A percentile compares a stretch with the other conserved stretches of the same genome.
Conservation (phyloP, 2,113 vertebrate genomes). For the Microcebus tavaratra region DNA sequence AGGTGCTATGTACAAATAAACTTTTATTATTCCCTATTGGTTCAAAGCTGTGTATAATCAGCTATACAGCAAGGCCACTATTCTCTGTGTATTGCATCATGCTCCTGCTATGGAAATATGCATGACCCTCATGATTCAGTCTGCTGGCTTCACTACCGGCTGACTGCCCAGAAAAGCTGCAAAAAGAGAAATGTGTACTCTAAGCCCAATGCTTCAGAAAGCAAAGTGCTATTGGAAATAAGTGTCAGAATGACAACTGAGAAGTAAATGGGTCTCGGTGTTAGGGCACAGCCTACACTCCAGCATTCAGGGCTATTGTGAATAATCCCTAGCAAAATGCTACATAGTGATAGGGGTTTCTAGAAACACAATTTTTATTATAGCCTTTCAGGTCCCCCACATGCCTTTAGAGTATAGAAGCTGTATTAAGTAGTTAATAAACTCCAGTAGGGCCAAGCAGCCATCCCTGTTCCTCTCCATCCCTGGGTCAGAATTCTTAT, state of each 20-base stretch:
- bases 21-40: not conserved
- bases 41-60: not conserved
- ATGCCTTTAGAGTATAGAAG: not conserved
- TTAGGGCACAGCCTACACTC: not conserved
- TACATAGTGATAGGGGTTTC: not conserved
- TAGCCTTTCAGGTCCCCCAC: not conserved
- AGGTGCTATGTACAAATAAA: not conserved
- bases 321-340: not conserved
- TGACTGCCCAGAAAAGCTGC: not conserved
- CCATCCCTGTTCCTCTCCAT: not conserved
- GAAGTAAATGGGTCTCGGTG: not conserved
- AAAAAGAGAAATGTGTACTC: not conserved
- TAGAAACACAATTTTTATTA: not conserved
- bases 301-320: not conserved
- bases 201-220: not conserved
- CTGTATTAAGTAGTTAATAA: not conserved
- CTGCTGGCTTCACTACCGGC: conserved; percentile 4
- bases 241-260: not conserved
- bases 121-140: not conserved
- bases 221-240: conserved; percentile 13
- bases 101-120: not conserved
- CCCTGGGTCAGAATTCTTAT: not conserved
- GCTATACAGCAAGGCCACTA: not conserved
- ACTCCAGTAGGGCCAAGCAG: not conserved
- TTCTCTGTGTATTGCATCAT: not conserved